phyloP scores from a whole-genome alignment of 2,888 invertebrate species.

The Caenorhabditis virilis region DNA sequence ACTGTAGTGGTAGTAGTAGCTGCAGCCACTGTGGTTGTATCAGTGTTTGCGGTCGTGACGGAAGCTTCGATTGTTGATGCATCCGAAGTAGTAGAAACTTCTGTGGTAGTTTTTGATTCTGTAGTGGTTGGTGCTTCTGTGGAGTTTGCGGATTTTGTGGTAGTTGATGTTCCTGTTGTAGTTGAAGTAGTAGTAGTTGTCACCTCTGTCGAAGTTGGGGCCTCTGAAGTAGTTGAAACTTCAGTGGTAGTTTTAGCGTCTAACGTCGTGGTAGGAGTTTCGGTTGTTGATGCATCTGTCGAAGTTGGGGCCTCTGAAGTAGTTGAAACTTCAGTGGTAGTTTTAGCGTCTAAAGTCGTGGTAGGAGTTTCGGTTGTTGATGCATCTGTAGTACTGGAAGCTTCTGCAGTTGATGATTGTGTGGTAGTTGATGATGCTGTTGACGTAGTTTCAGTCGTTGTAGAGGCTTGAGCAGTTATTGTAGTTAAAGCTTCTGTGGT shows the following conservation, averaged over 20 bases:
- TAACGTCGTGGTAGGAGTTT: not conserved
- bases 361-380: not conserved
- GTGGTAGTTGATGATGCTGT: not conserved
- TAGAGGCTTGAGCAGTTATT: not conserved
- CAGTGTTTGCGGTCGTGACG: not conserved
- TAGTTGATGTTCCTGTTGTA: not conserved
- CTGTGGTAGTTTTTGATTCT: not conserved
- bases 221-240: not conserved
- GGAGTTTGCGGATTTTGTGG: not conserved
- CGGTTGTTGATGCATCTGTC: not conserved
- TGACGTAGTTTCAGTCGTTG: slow-evolving; percentile 4
- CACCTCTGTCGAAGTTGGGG: not conserved
- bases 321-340: not conserved
- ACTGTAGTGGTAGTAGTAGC: not conserved
- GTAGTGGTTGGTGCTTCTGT: slow-evolving; percentile 3
- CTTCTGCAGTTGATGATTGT: not conserved
- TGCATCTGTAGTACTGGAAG: not conserved
- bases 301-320: slow-evolving; percentile 2
- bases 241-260: not conserved
- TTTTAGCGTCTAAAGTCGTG: not conserved
- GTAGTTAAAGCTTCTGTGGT: slow-evolving; percentile 4
- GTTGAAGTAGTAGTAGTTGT: not conserved
- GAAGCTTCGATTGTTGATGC: not conserved
- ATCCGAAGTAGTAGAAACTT: not conserved
- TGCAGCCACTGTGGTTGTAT: not conserved